Evolutionary conservation across 1,140 invertebrate genomes (phyloP), one percentile per base, ranked within the genome.

Genomic region (Acarapis woodi): DNA sequence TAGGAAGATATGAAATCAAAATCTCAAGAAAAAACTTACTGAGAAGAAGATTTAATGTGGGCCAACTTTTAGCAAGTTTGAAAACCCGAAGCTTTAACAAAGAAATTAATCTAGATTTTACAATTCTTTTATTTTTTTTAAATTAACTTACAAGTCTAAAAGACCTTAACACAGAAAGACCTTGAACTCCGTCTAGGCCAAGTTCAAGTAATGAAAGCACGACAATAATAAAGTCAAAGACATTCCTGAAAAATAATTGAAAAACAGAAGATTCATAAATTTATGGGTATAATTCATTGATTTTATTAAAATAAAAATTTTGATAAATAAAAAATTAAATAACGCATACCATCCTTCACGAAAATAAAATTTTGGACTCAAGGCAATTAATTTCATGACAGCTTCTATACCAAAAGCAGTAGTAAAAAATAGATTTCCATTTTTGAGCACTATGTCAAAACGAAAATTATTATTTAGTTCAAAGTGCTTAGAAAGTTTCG

Each of bases 51-150:
- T 94, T 94, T 53, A 96, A 64, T 40, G 87, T 93, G 48, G 82
- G 85, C 88, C 87, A 96, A 39, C 85, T 94, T 64, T 93, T 94
- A 44, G 88, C 88, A 56, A 96, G 63, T 69, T 96, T 96, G 67
- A 96, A 94, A 52, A 96, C 85, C 66, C 88, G 71, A 45, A 94
- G 65, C 85, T 93, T 63, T 49, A 66, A 68, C 55, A 47, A 38
- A 44, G 47, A 25, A 19, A 39, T n/a, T 6, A 12, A 15, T 2
- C 44, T 44, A 25, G 19, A 37, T 19, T 9, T 15, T 28, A 33
- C 35, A 28, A 37, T 21, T 6, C 20, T 22, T 24, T 31, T 16
- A 26, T 14, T 22, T 1, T 32, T 37, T 22, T 9, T 5, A 35
- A 35, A 37, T 8, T n/a, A 37, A 32, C 10, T 36, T 63, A 93